Evolutionary conservation across 2,888 invertebrate genomes (phyloP), one percentile per base, ranked within the genome.

Genomic region (Doris montereyensis): DNA sequence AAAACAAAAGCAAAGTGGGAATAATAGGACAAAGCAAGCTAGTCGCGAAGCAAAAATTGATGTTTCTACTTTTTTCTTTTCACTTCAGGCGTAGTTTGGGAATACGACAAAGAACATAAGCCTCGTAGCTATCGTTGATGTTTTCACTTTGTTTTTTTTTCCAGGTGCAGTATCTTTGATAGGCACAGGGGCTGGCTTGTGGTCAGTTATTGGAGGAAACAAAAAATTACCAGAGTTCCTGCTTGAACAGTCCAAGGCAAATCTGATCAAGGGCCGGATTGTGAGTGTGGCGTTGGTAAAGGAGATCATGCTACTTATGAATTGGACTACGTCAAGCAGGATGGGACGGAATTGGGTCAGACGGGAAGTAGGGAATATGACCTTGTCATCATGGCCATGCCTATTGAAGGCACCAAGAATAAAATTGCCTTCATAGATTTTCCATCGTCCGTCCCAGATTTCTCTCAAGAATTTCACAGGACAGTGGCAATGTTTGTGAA

Each of bases 181-280:
- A 75, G 94, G 93, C 13, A 92, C 93, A 17, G 92, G 91, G 32
- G 88, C 89, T 32, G 91, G 92, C 21, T 88, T 94, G 60, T 94
- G 94, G 94, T 90, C 93, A 28, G 92, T 94, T 3, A 90, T 93
- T 83, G 93, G 93, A 67, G 94, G 94, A 68, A 94, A 94, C 86
- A 86, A 91, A 76, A 85, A 84, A 41, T 83, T 89, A 2, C 86
- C 89, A 2, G 85, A 87, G 68, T 84, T 86, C 4, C 83, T 89
- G 0, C 60, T 88, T n/a, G 76, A 86, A 52, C 83, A 86, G 21
- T 91, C 93, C 0, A 87, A 89, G n/a, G 92, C 92, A 10, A 89
- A 88, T 17, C 72, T 93, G 2, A 86, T 92, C n/a, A 80, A 87
- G 17, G 88, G 89, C 34, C 87, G 87, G 81, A 93, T 93, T 1